Conservation (phyloP, 2,888 invertebrate genomes). For the Drosophila barbarae region DNA sequence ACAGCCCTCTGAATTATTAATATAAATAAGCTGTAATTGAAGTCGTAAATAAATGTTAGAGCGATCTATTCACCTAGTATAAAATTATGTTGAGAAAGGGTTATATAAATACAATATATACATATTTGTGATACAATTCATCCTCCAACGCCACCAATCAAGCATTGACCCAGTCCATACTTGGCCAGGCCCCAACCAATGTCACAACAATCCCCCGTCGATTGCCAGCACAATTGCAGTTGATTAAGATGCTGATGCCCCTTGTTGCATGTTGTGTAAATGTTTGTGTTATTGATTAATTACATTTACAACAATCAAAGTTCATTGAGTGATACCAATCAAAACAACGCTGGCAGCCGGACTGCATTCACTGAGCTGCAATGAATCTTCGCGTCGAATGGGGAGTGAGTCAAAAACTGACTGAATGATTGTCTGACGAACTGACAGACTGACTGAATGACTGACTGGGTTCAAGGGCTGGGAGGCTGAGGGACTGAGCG, state of each 20-base stretch:
- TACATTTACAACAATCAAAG: constrained; percentile 73
- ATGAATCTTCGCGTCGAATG: constrained; percentile 60
- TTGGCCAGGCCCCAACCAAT: constrained; percentile 17
- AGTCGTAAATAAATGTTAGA: background rate
- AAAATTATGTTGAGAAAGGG: background rate
- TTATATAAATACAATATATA: background rate
- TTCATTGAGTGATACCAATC: constrained; percentile 76
- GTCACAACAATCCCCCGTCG: constrained; percentile 38
- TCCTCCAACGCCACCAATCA: constrained; percentile 7
- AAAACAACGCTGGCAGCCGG: constrained; percentile 64
- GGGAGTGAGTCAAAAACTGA: constrained; percentile 10
- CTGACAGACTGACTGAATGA: constrained; percentile 27
- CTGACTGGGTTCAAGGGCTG: constrained; percentile 34
- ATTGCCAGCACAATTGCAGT: constrained; percentile 46
- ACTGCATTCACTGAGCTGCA: constrained; percentile 48
- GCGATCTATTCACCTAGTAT: background rate
- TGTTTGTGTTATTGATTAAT: constrained; percentile 74
- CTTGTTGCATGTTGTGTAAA: constrained; percentile 53
- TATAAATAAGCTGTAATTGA: background rate
- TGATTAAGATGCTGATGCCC: constrained; percentile 55
- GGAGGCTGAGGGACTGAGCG: constrained; percentile 21
- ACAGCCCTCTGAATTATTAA: constrained; percentile 18
- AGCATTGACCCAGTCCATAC: constrained; percentile 20
- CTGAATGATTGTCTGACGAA: constrained; percentile 41
- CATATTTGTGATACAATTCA: background rate